Evolutionary conservation across 2,113 vertebrate genomes (phyloP).

Genomic region (Eurystomus gularis): DNA sequence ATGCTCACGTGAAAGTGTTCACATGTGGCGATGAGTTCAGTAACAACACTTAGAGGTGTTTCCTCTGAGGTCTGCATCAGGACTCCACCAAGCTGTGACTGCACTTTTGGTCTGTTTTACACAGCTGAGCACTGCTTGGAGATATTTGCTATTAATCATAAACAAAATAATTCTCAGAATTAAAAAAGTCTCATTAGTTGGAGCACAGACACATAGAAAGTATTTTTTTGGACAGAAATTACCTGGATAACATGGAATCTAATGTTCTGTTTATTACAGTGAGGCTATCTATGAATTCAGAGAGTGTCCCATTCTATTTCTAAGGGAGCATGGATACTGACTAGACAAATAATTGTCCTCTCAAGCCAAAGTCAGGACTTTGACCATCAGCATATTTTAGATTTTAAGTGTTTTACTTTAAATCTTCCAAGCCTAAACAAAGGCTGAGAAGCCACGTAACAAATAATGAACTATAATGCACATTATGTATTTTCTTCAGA

Average conservation of each 20-base stretch:
- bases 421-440: background rate
- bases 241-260: background rate
- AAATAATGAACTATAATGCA: conserved; percentile 1
- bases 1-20: background rate
- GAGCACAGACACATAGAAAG: background rate
- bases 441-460: background rate
- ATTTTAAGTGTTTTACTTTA: background rate
- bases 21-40: accelerated
- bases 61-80: background rate
- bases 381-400: background rate
- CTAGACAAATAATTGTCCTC: background rate
- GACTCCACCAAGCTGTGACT: background rate
- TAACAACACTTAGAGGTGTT: background rate
- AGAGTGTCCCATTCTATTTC: background rate
- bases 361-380: background rate
- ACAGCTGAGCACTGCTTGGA: background rate
- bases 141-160: background rate
- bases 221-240: background rate
- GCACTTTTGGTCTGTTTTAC: background rate
- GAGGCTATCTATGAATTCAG: background rate
- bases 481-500: conserved; percentile 2
- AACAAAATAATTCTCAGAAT: background rate
- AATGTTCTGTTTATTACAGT: background rate
- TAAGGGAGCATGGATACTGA: background rate
- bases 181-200: background rate